Base-by-base conservation (phyloP, 2,888 invertebrate genomes). In the Cactoblastis cactorum region DNA sequence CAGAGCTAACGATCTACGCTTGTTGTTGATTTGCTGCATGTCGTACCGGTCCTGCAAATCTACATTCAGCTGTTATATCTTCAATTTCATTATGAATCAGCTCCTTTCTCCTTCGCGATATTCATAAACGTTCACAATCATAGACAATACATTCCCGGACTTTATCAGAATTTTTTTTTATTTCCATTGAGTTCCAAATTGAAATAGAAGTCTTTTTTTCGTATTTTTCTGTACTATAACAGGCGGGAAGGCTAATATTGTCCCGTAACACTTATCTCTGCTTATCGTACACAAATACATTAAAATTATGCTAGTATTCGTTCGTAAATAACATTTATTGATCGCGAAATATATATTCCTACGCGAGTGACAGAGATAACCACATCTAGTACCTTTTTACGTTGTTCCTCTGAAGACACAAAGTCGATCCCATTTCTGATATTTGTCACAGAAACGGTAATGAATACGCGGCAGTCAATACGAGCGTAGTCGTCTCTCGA, bases 1-100 rank as follows among this genome's bases (percentile, higher is more conserved):
- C 77, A 75, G 83, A 83, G 86, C 74, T 77, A 76, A 74, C 76
- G 78, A 74, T 80, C 81, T 82, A 77, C 83, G 83, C 85, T 83
- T 80, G 28, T 73, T 71, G 73, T 79, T 78, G 72, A 67, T 65
- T 70, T 68, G 81, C 83, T 84, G 84, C 83, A 83, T 82, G 82
- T 71, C 72, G 65, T 68, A 74, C 70, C 72, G 78, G 71, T 67
- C 64, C 71, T 61, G 63, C 55, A 59, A 53, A 63, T 59, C 55
- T 49, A 54, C 53, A 63, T 55, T 53, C 55, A 54, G 41, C 53
- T 60, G 50, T 55, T 56, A 63, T 57, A 51, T 53, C 52, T 51
- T 58, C 46, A 45, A 2, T 8, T 15, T 35, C 46, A 9, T 35
- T 47, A 24, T n/a, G 24, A 8, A 34, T 41, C 39, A 24, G 8